These are phyloP conservation scores for Myrmophylax atrothorax DNA, from an alignment of 2,113 vertebrate genomes.

Conservation along the genomic window DNA sequence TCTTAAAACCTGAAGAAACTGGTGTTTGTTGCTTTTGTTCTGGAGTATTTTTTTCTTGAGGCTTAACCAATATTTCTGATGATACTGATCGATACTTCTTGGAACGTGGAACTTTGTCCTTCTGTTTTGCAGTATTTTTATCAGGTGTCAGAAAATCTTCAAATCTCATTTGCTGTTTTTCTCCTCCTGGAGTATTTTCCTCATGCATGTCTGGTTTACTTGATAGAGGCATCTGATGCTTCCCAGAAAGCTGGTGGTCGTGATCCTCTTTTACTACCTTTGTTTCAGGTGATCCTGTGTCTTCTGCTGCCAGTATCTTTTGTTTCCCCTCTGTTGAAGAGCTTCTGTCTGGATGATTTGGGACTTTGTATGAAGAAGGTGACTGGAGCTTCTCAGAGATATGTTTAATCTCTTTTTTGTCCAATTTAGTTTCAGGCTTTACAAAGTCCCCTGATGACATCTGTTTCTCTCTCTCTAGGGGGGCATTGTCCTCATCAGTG, in stretches of 20 bases:
- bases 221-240: background rate
- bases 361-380: background rate
- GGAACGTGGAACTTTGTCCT: background rate
- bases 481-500: background rate
- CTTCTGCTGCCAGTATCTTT: background rate
- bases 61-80: background rate
- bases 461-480: background rate
- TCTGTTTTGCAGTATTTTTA: background rate
- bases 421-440: background rate
- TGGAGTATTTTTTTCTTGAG: background rate
- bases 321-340: background rate
- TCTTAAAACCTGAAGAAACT: background rate
- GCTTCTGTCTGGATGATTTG: background rate
- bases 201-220: background rate
- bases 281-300: background rate
- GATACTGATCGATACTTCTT: background rate
- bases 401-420: background rate
- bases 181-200: background rate
- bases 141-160: background rate
- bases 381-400: background rate
- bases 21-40: background rate
- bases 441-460: background rate
- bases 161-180: background rate
- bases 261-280: background rate
- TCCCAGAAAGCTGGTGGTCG: background rate